Conservation (phyloP, 2,888 invertebrate genomes). For the Lepeophtheirus nordmannii region DNA sequence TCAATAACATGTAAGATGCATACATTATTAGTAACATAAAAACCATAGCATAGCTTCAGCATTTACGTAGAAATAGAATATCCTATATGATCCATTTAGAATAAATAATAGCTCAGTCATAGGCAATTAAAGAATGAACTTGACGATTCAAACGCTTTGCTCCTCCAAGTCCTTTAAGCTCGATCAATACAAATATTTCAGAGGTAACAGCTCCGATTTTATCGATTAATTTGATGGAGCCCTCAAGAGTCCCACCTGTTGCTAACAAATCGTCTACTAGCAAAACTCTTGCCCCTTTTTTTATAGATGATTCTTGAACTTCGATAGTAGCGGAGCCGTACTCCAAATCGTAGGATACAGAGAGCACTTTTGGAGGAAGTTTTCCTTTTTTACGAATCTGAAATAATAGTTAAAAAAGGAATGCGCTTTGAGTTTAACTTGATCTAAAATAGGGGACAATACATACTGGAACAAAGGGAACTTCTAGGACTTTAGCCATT, state of each 20-base stretch:
- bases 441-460: neutral
- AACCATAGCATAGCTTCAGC: too few relatives aligned
- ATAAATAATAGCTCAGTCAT: neutral
- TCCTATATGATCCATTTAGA: too few relatives aligned
- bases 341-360: slow-evolving; percentile 12
- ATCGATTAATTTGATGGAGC: neutral
- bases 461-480: slow-evolving; percentile 21
- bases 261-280: slow-evolving; percentile 20
- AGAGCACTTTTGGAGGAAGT: neutral
- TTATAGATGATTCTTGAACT: neutral
- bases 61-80: too few relatives aligned
- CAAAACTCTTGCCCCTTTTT: neutral
- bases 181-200: neutral
- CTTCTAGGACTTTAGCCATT: slow-evolving; percentile 11
- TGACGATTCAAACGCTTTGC: neutral
- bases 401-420: neutral
- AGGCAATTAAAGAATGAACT: neutral
- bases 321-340: slow-evolving; percentile 15
- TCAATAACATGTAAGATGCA: too few relatives aligned
- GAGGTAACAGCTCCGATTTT: neutral
- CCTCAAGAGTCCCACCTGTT: slow-evolving; percentile 17
- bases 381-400: slow-evolving; percentile 19
- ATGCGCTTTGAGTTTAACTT: neutral
- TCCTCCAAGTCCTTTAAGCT: neutral
- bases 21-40: too few relatives aligned